These are phyloP conservation scores for Zapornia atra DNA, from an alignment of 2,113 vertebrate genomes.

Conservation along the genomic window DNA sequence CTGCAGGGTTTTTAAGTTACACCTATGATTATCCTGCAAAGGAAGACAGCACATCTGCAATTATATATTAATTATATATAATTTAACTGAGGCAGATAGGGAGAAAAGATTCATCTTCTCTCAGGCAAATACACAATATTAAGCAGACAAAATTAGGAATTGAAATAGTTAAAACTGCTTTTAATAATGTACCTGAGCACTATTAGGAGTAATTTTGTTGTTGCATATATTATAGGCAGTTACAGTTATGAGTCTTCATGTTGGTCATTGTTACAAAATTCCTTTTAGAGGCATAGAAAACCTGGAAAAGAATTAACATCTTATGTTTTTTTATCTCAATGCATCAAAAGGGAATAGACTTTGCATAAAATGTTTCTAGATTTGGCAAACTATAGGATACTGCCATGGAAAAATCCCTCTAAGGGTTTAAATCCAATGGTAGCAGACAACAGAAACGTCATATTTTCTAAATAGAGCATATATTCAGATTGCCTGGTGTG, in stretches of 20 bases:
- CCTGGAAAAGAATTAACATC: slow-evolving; percentile 49
- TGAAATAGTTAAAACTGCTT: slow-evolving; percentile 69
- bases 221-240: slow-evolving; percentile 23
- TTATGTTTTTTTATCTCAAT: slow-evolving; percentile 30
- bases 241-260: slow-evolving; percentile 21
- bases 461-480: slow-evolving; percentile 13
- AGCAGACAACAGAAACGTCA: slow-evolving; percentile 28
- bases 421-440: neutral
- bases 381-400: neutral
- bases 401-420: neutral
- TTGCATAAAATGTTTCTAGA: slow-evolving; percentile 22
- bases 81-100: slow-evolving; percentile 10
- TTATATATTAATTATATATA: slow-evolving; percentile 52
- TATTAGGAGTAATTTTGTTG: slow-evolving; percentile 66
- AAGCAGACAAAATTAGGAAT: slow-evolving; percentile 12
- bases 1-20: neutral
- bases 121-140: neutral
- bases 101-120: neutral
- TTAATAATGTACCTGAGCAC: slow-evolving; percentile 32
- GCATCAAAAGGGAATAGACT: slow-evolving; percentile 40
- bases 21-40: slow-evolving; percentile 12
- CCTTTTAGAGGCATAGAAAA: slow-evolving; percentile 49
- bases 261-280: slow-evolving; percentile 65
- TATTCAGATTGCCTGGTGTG: slow-evolving; percentile 46
- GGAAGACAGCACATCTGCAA: slow-evolving; percentile 23